A percentile compares a stretch with the other conserved stretches of the same genome.
Conservation (phyloP, 2,797 vertebrate species). For the Sandelia bainsii region DNA sequence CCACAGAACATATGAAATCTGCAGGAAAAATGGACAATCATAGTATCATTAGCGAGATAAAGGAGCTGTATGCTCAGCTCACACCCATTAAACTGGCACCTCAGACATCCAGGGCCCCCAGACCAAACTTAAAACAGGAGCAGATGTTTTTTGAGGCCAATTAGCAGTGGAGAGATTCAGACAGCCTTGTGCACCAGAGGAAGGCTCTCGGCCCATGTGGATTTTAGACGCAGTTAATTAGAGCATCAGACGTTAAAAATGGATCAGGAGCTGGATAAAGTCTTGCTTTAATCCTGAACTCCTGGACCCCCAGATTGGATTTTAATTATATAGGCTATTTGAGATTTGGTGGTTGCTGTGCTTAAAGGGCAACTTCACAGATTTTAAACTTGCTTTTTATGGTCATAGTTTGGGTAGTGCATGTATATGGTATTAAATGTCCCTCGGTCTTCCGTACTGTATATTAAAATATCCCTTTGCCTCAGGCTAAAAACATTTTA, state of each 20-base stretch:
- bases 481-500: too few species aligned
- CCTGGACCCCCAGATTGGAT: background rate
- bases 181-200: slow-evolving; percentile 70
- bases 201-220: slow-evolving; percentile 70
- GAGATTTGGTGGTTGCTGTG: background rate
- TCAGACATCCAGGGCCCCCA: slow-evolving; percentile 52
- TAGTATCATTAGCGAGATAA: slow-evolving; percentile 42
- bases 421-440: too few species aligned
- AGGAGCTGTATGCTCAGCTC: slow-evolving; percentile 38
- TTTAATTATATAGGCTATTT: slow-evolving; percentile 28
- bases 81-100: slow-evolving; percentile 51
- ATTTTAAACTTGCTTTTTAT: too few species aligned
- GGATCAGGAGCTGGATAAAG: slow-evolving; percentile 46
- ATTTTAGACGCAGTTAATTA: slow-evolving; percentile 72
- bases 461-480: too few species aligned
- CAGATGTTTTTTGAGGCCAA: slow-evolving; percentile 81
- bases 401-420: too few species aligned
- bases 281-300: slow-evolving; percentile 22
- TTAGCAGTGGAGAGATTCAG: slow-evolving; percentile 68
- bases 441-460: too few species aligned
- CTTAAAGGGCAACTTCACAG: background rate
- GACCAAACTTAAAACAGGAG: slow-evolving; percentile 73
- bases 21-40: slow-evolving; percentile 27
- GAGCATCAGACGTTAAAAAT: slow-evolving; percentile 67
- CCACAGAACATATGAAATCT: slow-evolving; percentile 17